Base-by-base conservation (phyloP, 2,888 invertebrate genomes). In the Athalia cordata region DNA sequence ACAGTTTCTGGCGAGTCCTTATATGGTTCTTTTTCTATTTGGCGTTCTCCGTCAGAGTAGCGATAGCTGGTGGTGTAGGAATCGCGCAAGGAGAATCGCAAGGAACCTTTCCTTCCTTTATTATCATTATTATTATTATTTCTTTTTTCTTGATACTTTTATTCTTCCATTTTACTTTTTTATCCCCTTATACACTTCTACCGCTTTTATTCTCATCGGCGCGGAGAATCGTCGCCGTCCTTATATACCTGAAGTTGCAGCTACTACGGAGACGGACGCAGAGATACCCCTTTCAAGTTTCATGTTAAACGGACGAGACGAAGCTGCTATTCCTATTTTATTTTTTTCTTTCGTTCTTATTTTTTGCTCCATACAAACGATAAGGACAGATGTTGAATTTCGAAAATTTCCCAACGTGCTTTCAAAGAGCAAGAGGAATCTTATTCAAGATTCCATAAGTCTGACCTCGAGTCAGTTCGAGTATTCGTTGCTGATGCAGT, bases 21-120 rank as follows among this genome's bases (percentile, higher is more conserved):
- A 78, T 74, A 78, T 9, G 78, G 64, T 45, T 45, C 66, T 68
- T 78, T 78, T 78, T 72, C 78, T 78, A 75, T 75, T 75, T 64
- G 62, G 75, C n/a, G 50, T 9, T 59, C 52, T 29, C 52, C 29
- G 29, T 29, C 29, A 29, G 29, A 29, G 29, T 29, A 29, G 29
- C 29, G 29, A 29, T 29, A 29, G 29, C 29, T 29, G 29, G 1
- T 29, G 55, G 55, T 55, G n/a, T 55, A 55, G 11, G 6, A 55
- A n/a, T 55, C 55, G 7, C n/a, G n/a, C n/a, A 55, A n/a, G 55
- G n/a, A 55, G 68, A 68, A 68, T 68, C 68, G 68, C 55, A 43
- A 5, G 43, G 52, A 68, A 55, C 9, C 29, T 29, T 29, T 2
- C 29, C 29, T 29, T 29, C 29, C 29, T 29, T 29, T 29, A 29